These are phyloP conservation scores for Malacoraja senta DNA, from an alignment of 2,797 vertebrate species.

Conservation along the genomic window DNA sequence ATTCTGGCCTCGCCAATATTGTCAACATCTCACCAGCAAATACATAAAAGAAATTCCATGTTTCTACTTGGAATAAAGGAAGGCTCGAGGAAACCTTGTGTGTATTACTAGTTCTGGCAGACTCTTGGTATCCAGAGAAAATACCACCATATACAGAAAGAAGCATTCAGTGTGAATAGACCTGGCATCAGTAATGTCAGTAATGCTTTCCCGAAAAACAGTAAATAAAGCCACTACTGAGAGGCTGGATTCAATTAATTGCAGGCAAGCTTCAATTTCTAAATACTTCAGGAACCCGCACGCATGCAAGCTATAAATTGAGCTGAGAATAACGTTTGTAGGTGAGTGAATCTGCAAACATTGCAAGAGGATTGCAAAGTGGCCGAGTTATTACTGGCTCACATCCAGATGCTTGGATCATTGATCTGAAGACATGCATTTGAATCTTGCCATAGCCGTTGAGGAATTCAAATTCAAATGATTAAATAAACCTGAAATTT, in stretches of 20 bases:
- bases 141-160: not conserved
- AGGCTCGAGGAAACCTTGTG: not conserved
- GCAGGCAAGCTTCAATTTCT: not conserved
- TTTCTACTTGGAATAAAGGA: not conserved
- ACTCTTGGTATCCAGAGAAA: not conserved
- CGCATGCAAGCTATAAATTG: not conserved
- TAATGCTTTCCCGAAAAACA: slow-evolving; percentile 7
- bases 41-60: too few species aligned
- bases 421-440: too few species aligned
- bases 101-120: not conserved
- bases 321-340: not conserved
- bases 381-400: not conserved
- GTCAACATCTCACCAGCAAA: too few species aligned
- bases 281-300: not conserved
- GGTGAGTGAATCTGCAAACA: not conserved
- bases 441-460: too few species aligned
- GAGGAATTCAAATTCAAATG: too few species aligned
- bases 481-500: too few species aligned
- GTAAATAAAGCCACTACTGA: slow-evolving; percentile 8
- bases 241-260: slow-evolving; percentile 18
- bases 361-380: not conserved
- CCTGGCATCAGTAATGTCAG: slow-evolving; percentile 18
- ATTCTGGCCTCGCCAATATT: too few species aligned
- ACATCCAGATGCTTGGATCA: too few species aligned
- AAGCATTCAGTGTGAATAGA: not conserved